These are phyloP conservation scores for Mastigias papua DNA, from an alignment of 30 jellyfish, hydroid and myxozoan genomes.

Conservation along the genomic window DNA sequence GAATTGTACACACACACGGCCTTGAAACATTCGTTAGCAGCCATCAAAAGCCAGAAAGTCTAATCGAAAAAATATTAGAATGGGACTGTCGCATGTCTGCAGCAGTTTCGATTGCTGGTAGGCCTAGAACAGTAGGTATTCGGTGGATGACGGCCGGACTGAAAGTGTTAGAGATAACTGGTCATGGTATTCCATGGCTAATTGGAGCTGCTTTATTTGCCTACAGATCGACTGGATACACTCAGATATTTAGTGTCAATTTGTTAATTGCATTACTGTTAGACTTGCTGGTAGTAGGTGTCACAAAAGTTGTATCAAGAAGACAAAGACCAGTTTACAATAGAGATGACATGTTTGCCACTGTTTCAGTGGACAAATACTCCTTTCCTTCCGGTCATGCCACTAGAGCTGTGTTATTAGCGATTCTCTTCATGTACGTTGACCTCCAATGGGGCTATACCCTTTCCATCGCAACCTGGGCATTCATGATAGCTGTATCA, in stretches of 20 bases:
- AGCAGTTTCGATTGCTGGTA: constrained; percentile 16
- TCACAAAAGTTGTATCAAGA: constrained; percentile 55
- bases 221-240: constrained; percentile 23
- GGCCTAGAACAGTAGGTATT: constrained; percentile 14
- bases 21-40: not conserved
- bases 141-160: constrained; percentile 3
- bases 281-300: constrained; percentile 78
- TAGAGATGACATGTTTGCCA: constrained; percentile 75
- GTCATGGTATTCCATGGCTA: constrained; percentile 97
- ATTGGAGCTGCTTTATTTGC: constrained; percentile 7
- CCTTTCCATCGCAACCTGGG: constrained; percentile 60
- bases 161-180: constrained; percentile 82
- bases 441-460: not conserved
- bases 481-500: constrained; percentile 72
- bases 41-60: not conserved
- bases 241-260: constrained; percentile 30
- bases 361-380: constrained; percentile 76
- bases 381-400: constrained; percentile 99
- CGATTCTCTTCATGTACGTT: constrained; percentile 21
- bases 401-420: constrained; percentile 87
- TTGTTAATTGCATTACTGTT: constrained; percentile 70
- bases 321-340: constrained; percentile 89
- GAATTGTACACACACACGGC: not conserved
- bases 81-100: constrained; percentile 21
- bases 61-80: not conserved